Evolutionary conservation across 2,113 vertebrate genomes (phyloP).

Genomic region (Hoplias malabaricus): DNA sequence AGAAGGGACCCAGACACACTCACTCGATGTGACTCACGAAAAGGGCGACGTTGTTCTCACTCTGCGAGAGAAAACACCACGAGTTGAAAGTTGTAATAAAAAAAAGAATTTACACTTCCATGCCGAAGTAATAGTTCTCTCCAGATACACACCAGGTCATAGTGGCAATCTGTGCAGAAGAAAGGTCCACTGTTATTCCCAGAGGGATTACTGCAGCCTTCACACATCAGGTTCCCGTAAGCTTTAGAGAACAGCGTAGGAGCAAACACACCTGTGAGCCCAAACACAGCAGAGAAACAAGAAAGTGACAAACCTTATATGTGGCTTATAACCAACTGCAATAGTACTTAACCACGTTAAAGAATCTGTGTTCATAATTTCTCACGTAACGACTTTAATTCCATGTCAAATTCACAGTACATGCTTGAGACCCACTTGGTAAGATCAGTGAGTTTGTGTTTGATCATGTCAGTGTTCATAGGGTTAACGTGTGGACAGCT

Average conservation of each 20-base stretch:
- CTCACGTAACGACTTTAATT: too few relatives aligned
- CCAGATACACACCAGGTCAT: constrained; percentile 75
- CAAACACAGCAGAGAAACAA: background rate
- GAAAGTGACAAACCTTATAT: background rate
- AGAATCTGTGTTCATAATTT: too few relatives aligned
- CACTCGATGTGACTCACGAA: constrained; percentile 84
- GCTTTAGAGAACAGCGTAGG: constrained; percentile 88
- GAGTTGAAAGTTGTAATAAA: background rate
- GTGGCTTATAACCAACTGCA: too few relatives aligned
- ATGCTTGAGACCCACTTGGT: too few relatives aligned
- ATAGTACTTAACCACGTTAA: too few relatives aligned
- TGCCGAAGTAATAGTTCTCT: too few relatives aligned
- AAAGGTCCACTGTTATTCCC: constrained; percentile 73
- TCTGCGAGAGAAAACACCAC: constrained; percentile 58
- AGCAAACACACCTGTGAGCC: constrained; percentile 80
- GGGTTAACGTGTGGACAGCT: too few relatives aligned
- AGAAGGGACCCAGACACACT: constrained; percentile 60
- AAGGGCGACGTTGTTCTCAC: constrained; percentile 70
- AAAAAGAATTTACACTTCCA: too few relatives aligned
- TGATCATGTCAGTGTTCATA: background rate
- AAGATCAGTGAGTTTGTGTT: too few relatives aligned
- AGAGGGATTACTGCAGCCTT: constrained; percentile 75
- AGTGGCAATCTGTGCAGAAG: constrained; percentile 82
- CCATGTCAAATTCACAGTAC: too few relatives aligned
- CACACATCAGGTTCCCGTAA: constrained; percentile 83